A percentile compares a stretch with the other conserved stretches of the same genome.
phyloP scores from a whole-genome alignment of 2,888 invertebrate genomes.

The Dexiosoma caninum region DNA sequence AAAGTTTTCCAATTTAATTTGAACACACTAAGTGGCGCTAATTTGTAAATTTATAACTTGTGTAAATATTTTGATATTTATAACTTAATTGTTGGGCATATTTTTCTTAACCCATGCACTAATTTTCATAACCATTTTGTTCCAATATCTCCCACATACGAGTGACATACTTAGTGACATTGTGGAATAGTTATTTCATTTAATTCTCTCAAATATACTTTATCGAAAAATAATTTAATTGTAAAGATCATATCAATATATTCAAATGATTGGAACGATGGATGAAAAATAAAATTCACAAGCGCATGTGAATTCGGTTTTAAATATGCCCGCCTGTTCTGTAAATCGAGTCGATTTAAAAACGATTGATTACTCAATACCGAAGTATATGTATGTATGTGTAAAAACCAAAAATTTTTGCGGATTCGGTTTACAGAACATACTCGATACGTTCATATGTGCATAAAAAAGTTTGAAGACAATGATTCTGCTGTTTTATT shows the following conservation, averaged over 20 bases:
- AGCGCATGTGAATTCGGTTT: no score
- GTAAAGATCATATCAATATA: slow-evolving; percentile 8
- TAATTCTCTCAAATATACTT: slow-evolving; percentile 46
- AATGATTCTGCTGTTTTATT: no score
- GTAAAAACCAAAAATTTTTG: no score
- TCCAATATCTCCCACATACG: background rate
- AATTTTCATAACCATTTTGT: background rate
- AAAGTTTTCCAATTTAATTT: slow-evolving; percentile 48
- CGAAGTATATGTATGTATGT: no score
- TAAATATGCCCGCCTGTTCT: no score
- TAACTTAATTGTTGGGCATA: slow-evolving; percentile 5
- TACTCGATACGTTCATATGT: no score
- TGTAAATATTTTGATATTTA: slow-evolving; percentile 45
- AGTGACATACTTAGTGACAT: slow-evolving; percentile 26
- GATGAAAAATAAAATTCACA: no score
- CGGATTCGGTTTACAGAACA: no score
- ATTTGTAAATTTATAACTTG: slow-evolving; percentile 39
- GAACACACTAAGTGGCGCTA: slow-evolving; percentile 51
- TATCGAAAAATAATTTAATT: slow-evolving; percentile 3
- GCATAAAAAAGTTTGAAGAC: no score
- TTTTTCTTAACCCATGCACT: background rate
- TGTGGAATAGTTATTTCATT: slow-evolving; percentile 27
- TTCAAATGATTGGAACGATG: slow-evolving; percentile 23
- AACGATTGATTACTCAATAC: no score
- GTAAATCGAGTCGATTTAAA: no score